phyloP scores from a whole-genome alignment of 2,113 vertebrate species.

The Gymnogyps californianus region DNA sequence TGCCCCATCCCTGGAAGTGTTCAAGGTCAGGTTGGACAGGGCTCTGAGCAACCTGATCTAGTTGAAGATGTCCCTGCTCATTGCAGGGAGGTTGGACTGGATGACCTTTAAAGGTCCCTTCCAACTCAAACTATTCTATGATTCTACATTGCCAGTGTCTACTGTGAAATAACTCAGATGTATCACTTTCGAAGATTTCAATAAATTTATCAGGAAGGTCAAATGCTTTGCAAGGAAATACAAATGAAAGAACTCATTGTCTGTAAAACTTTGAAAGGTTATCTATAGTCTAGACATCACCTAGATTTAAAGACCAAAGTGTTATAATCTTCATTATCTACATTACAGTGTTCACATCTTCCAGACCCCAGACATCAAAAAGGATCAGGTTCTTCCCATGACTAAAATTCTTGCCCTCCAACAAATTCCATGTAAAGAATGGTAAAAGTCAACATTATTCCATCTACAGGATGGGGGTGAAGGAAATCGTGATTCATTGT shows the following conservation, averaged over 20 bases:
- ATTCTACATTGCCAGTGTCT: background rate
- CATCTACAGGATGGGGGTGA: background rate
- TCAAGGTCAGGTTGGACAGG: too few relatives aligned
- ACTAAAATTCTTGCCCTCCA: background rate
- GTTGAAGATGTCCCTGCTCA: too few relatives aligned
- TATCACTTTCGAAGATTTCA: background rate
- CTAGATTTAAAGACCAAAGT: background rate
- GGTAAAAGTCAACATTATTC: background rate
- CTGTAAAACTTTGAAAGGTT: background rate
- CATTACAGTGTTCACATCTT: background rate
- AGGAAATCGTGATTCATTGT: background rate
- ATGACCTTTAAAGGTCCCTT: too few relatives aligned
- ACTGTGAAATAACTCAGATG: background rate
- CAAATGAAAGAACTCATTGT: background rate
- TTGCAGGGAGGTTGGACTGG: too few relatives aligned
- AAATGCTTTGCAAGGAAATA: background rate
- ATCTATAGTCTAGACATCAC: background rate
- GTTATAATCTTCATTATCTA: background rate
- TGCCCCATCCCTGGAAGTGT: too few relatives aligned
- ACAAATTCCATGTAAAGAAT: background rate
- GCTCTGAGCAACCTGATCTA: too few relatives aligned
- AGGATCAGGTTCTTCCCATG: background rate
- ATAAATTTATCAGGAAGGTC: background rate
- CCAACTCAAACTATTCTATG: background rate
- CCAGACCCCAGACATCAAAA: background rate